Percentiles rank a stretch among this genome's conserved stretches.
Conservation (phyloP, 2,888 invertebrate species). For the Chesias legatella region DNA sequence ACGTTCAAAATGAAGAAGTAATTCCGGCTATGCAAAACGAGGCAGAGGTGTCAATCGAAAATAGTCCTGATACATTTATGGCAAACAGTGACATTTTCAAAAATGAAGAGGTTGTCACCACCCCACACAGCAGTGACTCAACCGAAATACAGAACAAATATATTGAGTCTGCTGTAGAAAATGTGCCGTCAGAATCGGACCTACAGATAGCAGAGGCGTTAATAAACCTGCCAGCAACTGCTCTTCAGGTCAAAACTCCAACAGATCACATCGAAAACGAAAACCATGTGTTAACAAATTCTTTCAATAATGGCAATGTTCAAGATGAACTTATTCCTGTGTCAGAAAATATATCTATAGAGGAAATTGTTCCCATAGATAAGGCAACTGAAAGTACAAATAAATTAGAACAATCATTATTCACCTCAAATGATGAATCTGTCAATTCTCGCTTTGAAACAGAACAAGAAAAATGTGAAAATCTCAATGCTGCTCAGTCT, state of each 20-base stretch:
- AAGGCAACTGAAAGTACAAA: slow-evolving; percentile 15
- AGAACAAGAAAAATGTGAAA: slow-evolving; percentile 71
- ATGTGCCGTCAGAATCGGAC: slow-evolving; percentile 67
- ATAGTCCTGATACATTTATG: slow-evolving; percentile 35
- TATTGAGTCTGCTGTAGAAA: slow-evolving; percentile 34
- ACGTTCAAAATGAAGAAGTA: slow-evolving; percentile 34
- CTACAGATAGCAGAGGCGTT: slow-evolving; percentile 74
- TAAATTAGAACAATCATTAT: slow-evolving; percentile 22
- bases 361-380: slow-evolving; percentile 8
- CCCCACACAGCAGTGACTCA: slow-evolving; percentile 5
- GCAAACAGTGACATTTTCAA: slow-evolving; percentile 23
- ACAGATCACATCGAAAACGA: slow-evolving; percentile 40
- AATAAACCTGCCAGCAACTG: slow-evolving; percentile 67
- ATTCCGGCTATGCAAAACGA: slow-evolving; percentile 36
- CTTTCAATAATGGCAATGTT: slow-evolving; percentile 18
- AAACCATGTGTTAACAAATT: slow-evolving; percentile 26
- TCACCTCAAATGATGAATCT: slow-evolving; percentile 40
- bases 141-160: slow-evolving; percentile 6
- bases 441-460: slow-evolving; percentile 60
- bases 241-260: slow-evolving; percentile 52
- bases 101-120: slow-evolving; percentile 22
- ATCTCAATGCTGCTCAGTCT: slow-evolving; percentile 72
- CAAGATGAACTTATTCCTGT: slow-evolving; percentile 36
- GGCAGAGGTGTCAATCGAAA: slow-evolving; percentile 27
- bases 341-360: slow-evolving; percentile 22